These are phyloP conservation scores for Ditula angustiorana DNA, from an alignment of 2,888 invertebrate genomes.

Conservation along the genomic window DNA sequence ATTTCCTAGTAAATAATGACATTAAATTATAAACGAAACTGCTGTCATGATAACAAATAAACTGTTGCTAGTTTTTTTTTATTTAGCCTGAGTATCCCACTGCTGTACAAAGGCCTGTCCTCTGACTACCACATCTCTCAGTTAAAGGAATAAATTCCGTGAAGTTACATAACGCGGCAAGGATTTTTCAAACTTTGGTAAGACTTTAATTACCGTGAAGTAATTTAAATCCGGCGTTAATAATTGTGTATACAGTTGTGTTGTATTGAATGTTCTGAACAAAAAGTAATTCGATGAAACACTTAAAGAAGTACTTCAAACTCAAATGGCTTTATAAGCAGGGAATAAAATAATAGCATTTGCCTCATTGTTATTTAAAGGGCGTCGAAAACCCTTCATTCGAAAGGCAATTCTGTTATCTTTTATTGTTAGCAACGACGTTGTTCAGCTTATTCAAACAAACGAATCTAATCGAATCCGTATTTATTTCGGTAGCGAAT, in stretches of 20 bases:
- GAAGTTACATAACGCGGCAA: too few relatives aligned
- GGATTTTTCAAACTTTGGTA: too few relatives aligned
- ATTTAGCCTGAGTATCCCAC: too few relatives aligned
- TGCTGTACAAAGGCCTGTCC: too few relatives aligned
- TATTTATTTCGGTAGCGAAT: conserved; percentile 29
- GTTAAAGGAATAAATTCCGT: too few relatives aligned
- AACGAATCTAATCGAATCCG: conserved; percentile 36
- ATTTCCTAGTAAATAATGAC: too few relatives aligned
- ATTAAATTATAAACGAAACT: too few relatives aligned
- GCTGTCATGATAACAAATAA: too few relatives aligned
- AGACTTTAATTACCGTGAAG: too few relatives aligned
- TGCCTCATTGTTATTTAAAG: conserved; percentile 32
- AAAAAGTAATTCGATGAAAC: conserved; percentile 22
- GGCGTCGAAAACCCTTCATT: conserved; percentile 41
- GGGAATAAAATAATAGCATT: conserved; percentile 37
- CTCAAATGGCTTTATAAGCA: conserved; percentile 34
- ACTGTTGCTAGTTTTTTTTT: too few relatives aligned
- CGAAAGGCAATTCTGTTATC: conserved; percentile 40
- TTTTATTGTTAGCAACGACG: conserved; percentile 40
- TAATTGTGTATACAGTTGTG: background rate
- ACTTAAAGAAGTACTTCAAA: conserved; percentile 18
- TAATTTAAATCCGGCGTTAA: too few relatives aligned
- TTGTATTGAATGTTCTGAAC: background rate
- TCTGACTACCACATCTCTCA: too few relatives aligned
- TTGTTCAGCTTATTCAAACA: conserved; percentile 38